phyloP scores from a whole-genome alignment of 2,113 vertebrate genomes.

The Heterocephalus glaber region DNA sequence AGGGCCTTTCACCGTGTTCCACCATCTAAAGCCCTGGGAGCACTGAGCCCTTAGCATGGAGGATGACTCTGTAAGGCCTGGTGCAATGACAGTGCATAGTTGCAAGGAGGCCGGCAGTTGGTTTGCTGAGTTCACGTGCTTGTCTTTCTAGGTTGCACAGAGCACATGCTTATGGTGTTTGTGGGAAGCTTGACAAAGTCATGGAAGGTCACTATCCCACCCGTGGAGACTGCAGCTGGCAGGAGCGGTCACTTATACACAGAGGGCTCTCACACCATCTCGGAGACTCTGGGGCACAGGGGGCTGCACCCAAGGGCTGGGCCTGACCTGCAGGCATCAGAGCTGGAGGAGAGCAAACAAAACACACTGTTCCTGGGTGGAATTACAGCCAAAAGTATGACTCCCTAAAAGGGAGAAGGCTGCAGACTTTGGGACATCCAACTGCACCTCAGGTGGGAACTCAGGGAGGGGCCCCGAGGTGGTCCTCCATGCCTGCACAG shows the following conservation, averaged over 20 bases:
- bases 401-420: neutral
- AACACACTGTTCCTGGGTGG: neutral
- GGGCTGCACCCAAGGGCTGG: neutral
- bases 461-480: neutral
- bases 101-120: conserved; percentile 23
- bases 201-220: neutral
- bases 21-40: too few relatives aligned
- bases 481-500: fast-evolving
- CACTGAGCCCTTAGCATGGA: neutral
- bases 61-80: neutral
- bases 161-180: neutral
- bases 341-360: neutral
- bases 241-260: neutral
- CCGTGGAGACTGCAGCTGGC: neutral
- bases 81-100: neutral
- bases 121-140: conserved; percentile 29
- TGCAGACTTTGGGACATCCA: neutral
- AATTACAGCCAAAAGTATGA: too few relatives aligned
- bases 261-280: neutral
- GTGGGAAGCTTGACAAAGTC: neutral
- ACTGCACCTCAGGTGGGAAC: neutral
- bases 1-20: neutral
- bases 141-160: conserved; percentile 52
- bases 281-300: neutral
- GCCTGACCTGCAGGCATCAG: neutral